A percentile compares a stretch with the other conserved stretches of the same genome.
phyloP scores from a whole-genome alignment of 2,797 vertebrate species.

The Phalloptychus januarius region DNA sequence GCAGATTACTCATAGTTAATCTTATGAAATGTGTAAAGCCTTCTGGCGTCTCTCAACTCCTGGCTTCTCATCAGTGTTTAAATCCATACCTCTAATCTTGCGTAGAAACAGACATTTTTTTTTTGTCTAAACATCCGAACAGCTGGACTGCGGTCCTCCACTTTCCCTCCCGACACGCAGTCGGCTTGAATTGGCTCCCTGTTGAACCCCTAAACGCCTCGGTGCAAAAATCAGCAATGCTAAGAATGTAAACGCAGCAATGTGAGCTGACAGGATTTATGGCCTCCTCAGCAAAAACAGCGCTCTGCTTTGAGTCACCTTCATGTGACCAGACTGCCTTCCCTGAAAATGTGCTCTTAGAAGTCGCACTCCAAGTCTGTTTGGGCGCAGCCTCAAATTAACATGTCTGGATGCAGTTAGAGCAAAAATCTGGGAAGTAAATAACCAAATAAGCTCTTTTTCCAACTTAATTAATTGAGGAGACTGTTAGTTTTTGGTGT shows the following conservation, averaged over 20 bases:
- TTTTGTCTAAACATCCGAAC: not conserved
- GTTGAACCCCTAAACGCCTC: slow-evolving; percentile 34
- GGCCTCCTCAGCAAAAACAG: slow-evolving; percentile 48
- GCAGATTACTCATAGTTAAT: slow-evolving; percentile 60
- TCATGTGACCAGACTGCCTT: slow-evolving; percentile 36
- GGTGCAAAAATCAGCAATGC: slow-evolving; percentile 42
- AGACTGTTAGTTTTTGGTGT: not conserved
- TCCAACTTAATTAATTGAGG: not conserved
- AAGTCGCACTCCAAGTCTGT: not conserved
- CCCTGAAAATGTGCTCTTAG: slow-evolving; percentile 20
- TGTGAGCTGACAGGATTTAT: slow-evolving; percentile 49
- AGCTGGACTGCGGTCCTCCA: not conserved
- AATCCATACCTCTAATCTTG: slow-evolving; percentile 37
- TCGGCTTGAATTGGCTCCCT: slow-evolving; percentile 17
- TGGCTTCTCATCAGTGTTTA: slow-evolving; percentile 38
- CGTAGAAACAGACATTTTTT: slow-evolving; percentile 24
- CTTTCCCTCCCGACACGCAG: not conserved
- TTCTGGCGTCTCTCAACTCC: slow-evolving; percentile 38
- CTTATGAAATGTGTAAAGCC: slow-evolving; percentile 65
- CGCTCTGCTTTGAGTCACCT: slow-evolving; percentile 53
- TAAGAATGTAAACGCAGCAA: slow-evolving; percentile 64
- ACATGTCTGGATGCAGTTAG: not conserved
- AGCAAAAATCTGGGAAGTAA: not conserved
- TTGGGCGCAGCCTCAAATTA: not conserved
- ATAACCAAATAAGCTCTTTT: not conserved